Conservation (phyloP, 2,797 vertebrate genomes). For the Iguana delicatissima region DNA sequence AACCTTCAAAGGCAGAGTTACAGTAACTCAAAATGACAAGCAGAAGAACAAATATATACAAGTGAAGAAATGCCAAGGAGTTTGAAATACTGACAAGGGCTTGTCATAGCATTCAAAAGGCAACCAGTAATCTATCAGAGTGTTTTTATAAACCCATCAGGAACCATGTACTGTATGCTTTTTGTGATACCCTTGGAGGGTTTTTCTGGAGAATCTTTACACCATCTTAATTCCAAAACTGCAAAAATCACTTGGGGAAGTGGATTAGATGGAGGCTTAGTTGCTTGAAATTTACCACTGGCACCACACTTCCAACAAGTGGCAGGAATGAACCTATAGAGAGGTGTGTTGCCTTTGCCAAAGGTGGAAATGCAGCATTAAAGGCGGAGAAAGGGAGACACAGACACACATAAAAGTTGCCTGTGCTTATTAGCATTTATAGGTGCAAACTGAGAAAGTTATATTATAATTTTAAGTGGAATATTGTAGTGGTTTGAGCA, state of each 20-base stretch:
- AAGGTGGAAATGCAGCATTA: background rate
- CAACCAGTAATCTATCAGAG: background rate
- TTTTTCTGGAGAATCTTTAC: background rate
- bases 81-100: background rate
- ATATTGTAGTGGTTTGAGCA: background rate
- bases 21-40: conserved; percentile 37
- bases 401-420: background rate
- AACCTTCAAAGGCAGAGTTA: conserved; percentile 21
- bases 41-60: conserved; percentile 28
- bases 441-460: background rate
- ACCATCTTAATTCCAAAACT: background rate
- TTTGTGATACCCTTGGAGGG: background rate
- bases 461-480: background rate
- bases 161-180: background rate
- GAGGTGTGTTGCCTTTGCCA: too few relatives aligned
- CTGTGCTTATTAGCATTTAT: background rate
- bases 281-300: background rate
- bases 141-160: background rate
- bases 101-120: background rate
- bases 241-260: background rate
- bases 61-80: conserved; percentile 5
- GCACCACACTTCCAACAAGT: background rate
- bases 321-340: background rate
- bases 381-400: background rate
- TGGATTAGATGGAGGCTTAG: background rate